Evolutionary conservation across 2,888 invertebrate genomes (phyloP), one percentile per base, ranked within the genome.

Genomic region (Pseudoips prasinana): DNA sequence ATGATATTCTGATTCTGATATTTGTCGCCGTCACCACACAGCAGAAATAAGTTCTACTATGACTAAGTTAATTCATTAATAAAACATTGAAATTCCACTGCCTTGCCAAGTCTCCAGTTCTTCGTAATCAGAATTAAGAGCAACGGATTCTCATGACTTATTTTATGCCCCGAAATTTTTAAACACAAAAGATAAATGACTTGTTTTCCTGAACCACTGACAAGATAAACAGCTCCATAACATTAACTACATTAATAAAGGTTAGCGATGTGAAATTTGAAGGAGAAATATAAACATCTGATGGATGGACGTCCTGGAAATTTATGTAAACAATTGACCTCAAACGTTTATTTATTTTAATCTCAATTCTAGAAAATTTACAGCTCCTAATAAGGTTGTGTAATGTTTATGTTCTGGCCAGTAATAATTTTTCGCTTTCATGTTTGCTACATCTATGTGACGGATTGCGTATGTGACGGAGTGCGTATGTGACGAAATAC

Each of bases 141-240:
- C 26, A 46, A 38, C 44, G 24, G 23, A 28, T 35, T 40, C 39
- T 39, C 24, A 22, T 44, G 39, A 34, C 40, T 54, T 53, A 37
- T 46, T 55, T 50, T 39, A 37, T 37, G 42, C 31, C 20, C 33
- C 24, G 6, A 50, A 46, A 40, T 33, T 52, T 49, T 50, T 37
- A 33, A 42, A 36, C 42, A 29, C 24, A 23, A 35, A 37, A 54
- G 55, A 53, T 53, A 50, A 50, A 53, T 46, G 50, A 39, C 39
- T 46, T 53, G 55, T 53, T 53, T 55, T 53, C 52, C 34, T 32
- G 40, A 35, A 51, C 37, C 37, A 38, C 39, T 39, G 26, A 33
- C 22, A 49, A 52, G 41, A 53, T 38, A 40, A 39, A 49, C 42
- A 36, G 45, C 36, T 37, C 23, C 31, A 39, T 10, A 39, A 31